Base-by-base conservation (phyloP, 1,140 invertebrate species). In the Amyelois transitella region DNA sequence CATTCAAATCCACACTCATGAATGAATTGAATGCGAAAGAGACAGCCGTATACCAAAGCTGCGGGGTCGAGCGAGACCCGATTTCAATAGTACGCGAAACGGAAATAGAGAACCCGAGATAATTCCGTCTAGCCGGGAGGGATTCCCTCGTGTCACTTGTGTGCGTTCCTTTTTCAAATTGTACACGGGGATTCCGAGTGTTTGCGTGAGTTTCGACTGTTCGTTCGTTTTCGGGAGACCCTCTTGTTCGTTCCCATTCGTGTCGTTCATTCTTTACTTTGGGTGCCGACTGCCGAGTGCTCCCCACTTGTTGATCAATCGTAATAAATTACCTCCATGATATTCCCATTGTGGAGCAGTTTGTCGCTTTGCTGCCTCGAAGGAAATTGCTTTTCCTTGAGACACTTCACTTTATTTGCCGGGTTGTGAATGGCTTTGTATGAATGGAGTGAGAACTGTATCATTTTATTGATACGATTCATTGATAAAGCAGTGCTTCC, bases 231-330 rank as follows among this genome's bases (percentile, higher is more conserved):
- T 62, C 60, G 59, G 60, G 49, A 58, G 59, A 66, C 63, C 67
- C 20, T 21, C 45, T 48, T 60, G 53, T 53, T 59, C 52, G 47
- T 25, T 54, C 57, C 60, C 68, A 62, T 62, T 67, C 64, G 62
- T 60, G 58, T 48, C 57, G 62, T 70, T 69, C 72, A 77, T 82
- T 82, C 79, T 78, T 81, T 77, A 73, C 69, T 71, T 74, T 72
- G 69, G 65, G 56, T 58, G 61, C 62, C 62, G 66, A 61, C 58
- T 78, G 49, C 44, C 62, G 66, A 61, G 60, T 78, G 49, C 44
- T 79, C 79, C 82, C 82, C 81, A 87, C 84, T 87, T 87, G 84
- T 87, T 87, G 84, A 87, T 84, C 84, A 84, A 78, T 87, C 74
- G 80, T 85, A 85, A 87, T 87, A 86, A 86, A 87, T 85, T 84